Conservation (phyloP, 2,797 vertebrate species). For the Eremophila alpestris region DNA sequence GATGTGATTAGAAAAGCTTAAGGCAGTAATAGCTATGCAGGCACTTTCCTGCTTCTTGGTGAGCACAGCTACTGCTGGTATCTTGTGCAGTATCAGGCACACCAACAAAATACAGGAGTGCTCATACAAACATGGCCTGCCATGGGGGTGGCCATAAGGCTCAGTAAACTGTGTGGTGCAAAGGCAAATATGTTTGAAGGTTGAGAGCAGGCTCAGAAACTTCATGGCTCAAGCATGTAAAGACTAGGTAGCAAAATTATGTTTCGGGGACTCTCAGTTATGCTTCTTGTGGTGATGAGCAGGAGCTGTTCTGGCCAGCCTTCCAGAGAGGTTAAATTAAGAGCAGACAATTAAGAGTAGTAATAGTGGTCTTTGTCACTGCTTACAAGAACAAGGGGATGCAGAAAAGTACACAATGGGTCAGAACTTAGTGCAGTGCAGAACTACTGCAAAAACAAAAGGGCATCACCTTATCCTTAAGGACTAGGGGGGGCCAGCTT, state of each 20-base stretch:
- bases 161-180: background rate
- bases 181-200: background rate
- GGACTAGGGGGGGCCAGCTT: background rate
- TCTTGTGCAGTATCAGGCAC: background rate
- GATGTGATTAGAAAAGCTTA: background rate
- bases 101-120: background rate
- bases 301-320: background rate
- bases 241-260: background rate
- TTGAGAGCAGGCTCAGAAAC: background rate
- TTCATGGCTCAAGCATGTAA: background rate
- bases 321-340: background rate
- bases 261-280: background rate
- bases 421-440: background rate
- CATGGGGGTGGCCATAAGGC: background rate
- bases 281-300: rapidly evolving
- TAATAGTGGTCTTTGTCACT: background rate
- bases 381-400: background rate
- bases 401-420: background rate
- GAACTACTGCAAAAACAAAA: background rate
- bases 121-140: background rate
- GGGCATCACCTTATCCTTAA: background rate
- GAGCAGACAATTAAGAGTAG: background rate
- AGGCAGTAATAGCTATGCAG: background rate
- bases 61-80: background rate
- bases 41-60: background rate